These are phyloP conservation scores for Orchestes rusci DNA, from an alignment of 2,888 invertebrate genomes.

Conservation along the genomic window DNA sequence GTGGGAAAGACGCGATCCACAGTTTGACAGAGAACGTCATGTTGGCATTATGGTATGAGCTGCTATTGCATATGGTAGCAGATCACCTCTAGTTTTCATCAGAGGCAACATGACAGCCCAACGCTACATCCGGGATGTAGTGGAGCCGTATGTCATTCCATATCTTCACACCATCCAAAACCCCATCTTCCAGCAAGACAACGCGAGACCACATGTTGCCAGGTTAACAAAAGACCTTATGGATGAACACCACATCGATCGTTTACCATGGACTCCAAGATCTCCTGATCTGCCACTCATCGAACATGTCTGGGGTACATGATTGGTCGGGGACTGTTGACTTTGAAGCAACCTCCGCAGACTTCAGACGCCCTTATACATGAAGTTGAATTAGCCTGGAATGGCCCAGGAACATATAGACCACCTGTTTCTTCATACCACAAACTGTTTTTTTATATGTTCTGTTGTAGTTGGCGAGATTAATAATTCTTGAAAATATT, in stretches of 20 bases:
- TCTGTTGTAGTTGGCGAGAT: no score
- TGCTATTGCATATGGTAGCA: constrained; percentile 13
- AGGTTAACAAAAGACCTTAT: not conserved
- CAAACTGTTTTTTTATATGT: no score
- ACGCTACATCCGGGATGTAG: constrained; percentile 8
- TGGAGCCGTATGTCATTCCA: constrained; percentile 9
- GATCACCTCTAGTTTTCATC: constrained; percentile 12
- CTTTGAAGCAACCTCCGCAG: not conserved
- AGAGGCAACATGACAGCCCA: constrained; percentile 13
- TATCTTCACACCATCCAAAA: not conserved
- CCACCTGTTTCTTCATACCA: no score
- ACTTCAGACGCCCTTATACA: not conserved
- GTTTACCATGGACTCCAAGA: not conserved
- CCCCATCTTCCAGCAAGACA: constrained; percentile 12
- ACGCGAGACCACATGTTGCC: constrained; percentile 9
- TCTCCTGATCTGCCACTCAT: constrained; percentile 3
- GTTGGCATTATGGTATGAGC: constrained; percentile 10
- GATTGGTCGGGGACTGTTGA: not conserved
- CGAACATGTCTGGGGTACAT: constrained; percentile 6
- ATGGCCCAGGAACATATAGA: not conserved
- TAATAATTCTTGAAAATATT: not conserved
- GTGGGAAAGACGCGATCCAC: no score
- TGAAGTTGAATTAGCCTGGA: not conserved
- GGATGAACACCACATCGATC: not conserved
- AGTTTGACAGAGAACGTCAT: no score